Evolutionary conservation across 2,888 invertebrate species (phyloP).

Genomic region (Oasisia sp.): DNA sequence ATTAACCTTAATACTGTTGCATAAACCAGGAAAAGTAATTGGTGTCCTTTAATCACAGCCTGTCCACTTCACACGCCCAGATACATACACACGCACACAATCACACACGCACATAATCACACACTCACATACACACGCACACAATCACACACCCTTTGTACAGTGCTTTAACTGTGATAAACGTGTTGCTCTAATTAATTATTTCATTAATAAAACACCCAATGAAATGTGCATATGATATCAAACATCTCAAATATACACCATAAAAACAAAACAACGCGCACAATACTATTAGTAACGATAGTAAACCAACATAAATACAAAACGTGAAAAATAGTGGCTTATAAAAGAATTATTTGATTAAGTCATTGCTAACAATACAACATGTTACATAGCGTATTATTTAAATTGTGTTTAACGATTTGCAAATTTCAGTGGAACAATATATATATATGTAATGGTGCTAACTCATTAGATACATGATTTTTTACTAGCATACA

Average conservation of each 20-base stretch:
- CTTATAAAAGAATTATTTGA: neutral
- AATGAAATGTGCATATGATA: neutral
- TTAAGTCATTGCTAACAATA: neutral
- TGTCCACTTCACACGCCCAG: neutral
- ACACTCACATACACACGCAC: neutral
- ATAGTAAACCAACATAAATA: neutral
- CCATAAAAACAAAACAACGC: neutral
- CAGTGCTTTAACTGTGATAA: neutral
- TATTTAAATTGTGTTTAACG: neutral
- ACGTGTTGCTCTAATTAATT: neutral
- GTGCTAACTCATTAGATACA: too few relatives aligned
- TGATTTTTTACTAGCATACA: too few relatives aligned
- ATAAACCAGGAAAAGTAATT: neutral
- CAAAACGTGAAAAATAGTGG: neutral
- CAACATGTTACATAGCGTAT: neutral
- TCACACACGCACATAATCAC: neutral
- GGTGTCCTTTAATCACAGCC: neutral
- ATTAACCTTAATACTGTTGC: neutral
- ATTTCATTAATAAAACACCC: neutral
- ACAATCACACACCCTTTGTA: neutral
- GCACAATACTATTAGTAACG: neutral
- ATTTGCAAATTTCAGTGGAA: neutral
- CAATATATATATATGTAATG: too few relatives aligned
- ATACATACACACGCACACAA: neutral
- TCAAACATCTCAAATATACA: neutral